A percentile compares a stretch with the other conserved stretches of the same genome.
Evolutionary conservation across 2,888 invertebrate species (phyloP).

Genomic region (Nomada ferruginata): DNA sequence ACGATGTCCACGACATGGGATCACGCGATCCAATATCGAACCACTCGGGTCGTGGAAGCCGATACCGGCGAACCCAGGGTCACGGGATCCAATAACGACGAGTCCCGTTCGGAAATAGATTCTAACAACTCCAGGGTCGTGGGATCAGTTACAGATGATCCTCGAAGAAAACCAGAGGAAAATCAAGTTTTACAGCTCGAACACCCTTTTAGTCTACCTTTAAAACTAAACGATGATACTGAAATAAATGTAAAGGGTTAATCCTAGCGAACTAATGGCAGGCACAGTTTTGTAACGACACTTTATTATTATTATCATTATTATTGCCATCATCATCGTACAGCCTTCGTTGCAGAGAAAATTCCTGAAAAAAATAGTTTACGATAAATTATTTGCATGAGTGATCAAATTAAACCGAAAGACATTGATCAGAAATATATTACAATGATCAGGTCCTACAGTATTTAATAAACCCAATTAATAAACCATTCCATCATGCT

Average conservation of each 20-base stretch:
- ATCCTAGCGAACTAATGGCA: too few species aligned
- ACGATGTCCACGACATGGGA: constrained; percentile 31
- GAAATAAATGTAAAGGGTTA: too few species aligned
- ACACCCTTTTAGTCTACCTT: background rate
- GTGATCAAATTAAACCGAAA: too few species aligned
- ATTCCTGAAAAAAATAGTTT: too few species aligned
- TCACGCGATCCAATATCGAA: constrained; percentile 50
- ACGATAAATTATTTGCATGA: too few species aligned
- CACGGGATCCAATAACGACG: constrained; percentile 46
- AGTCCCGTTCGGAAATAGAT: constrained; percentile 37
- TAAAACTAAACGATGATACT: too few species aligned
- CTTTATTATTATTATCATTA: too few species aligned
- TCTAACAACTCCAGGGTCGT: constrained; percentile 20
- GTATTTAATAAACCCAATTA: background rate
- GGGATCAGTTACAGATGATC: constrained; percentile 1
- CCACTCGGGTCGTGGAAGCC: constrained; percentile 28
- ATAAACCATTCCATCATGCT: too few species aligned
- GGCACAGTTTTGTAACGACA: too few species aligned
- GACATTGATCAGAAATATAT: too few species aligned
- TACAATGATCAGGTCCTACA: background rate
- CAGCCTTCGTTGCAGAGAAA: too few species aligned
- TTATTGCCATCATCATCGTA: too few species aligned
- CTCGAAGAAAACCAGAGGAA: background rate
- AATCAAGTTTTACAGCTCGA: constrained; percentile 2
- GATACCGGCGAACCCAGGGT: constrained; percentile 44